phyloP scores from a whole-genome alignment of 2,113 vertebrate species.

The Amphiprion percula region DNA sequence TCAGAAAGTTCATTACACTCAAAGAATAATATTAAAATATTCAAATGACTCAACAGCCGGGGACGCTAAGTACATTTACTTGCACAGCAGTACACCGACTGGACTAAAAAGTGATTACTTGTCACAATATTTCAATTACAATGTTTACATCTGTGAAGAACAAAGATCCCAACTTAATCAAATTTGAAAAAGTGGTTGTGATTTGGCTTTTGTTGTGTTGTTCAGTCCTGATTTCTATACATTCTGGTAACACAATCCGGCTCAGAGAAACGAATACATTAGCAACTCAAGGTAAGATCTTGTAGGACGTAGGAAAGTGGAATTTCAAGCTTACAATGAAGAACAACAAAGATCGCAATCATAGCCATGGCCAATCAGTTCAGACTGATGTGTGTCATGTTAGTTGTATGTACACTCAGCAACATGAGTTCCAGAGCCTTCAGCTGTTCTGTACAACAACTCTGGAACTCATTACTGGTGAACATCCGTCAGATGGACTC shows the following conservation, averaged over 20 bases:
- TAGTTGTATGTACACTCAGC: no score
- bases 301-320: not conserved
- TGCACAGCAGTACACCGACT: not conserved
- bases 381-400: not conserved
- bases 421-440: no score
- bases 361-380: not conserved
- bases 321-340: not conserved
- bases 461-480: no score
- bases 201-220: not conserved
- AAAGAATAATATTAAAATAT: slow-evolving; percentile 56
- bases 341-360: not conserved
- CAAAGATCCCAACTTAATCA: slow-evolving; percentile 18
- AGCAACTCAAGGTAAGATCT: not conserved
- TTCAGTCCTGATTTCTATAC: not conserved
- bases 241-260: slow-evolving; percentile 3
- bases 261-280: not conserved
- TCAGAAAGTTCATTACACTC: slow-evolving; percentile 63
- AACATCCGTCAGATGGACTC: no score
- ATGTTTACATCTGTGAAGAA: slow-evolving; percentile 33
- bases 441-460: no score
- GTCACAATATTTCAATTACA: slow-evolving; percentile 34
- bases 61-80: slow-evolving; percentile 33
- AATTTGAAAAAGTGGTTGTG: not conserved
- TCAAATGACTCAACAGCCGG: slow-evolving; percentile 38
- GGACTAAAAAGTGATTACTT: slow-evolving; percentile 20